A percentile compares a stretch with the other conserved stretches of the same genome.
Conservation (phyloP, 2,113 vertebrate genomes). For the Cariama cristata region DNA sequence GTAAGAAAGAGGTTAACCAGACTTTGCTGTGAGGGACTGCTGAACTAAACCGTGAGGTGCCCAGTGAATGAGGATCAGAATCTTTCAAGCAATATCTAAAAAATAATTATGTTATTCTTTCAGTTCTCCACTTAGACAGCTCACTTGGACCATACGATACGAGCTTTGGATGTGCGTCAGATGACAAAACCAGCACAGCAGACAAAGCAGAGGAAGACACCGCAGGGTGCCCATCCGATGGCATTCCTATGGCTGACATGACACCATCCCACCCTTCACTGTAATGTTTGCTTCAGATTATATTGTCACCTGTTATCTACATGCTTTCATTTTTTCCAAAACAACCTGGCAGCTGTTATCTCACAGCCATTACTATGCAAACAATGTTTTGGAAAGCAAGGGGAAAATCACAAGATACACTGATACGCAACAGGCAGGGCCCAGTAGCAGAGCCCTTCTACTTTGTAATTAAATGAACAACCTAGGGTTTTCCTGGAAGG, state of each 20-base stretch:
- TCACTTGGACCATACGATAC: slow-evolving; percentile 69
- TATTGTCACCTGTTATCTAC: neutral
- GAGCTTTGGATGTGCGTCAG: slow-evolving; percentile 71
- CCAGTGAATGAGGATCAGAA: neutral
- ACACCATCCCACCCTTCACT: neutral
- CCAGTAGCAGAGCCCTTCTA: neutral
- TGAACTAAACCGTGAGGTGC: neutral
- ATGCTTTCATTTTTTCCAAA: neutral
- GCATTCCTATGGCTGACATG: slow-evolving; percentile 70
- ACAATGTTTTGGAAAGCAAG: neutral
- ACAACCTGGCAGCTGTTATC: neutral
- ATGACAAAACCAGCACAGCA: slow-evolving; percentile 71
- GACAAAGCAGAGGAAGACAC: neutral
- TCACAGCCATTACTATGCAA: neutral
- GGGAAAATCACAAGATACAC: neutral
- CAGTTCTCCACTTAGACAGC: slow-evolving; percentile 87
- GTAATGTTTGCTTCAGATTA: neutral
- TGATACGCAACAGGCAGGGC: neutral
- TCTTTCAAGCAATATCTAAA: neutral
- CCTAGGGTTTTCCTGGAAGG: neutral
- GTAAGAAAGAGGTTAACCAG: neutral
- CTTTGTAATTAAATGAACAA: neutral
- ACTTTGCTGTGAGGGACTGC: neutral
- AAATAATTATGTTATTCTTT: neutral
- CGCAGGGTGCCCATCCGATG: neutral